These are phyloP conservation scores for Heliconius eleuchia DNA, from an alignment of 1,140 invertebrate species.

Conservation along the genomic window DNA sequence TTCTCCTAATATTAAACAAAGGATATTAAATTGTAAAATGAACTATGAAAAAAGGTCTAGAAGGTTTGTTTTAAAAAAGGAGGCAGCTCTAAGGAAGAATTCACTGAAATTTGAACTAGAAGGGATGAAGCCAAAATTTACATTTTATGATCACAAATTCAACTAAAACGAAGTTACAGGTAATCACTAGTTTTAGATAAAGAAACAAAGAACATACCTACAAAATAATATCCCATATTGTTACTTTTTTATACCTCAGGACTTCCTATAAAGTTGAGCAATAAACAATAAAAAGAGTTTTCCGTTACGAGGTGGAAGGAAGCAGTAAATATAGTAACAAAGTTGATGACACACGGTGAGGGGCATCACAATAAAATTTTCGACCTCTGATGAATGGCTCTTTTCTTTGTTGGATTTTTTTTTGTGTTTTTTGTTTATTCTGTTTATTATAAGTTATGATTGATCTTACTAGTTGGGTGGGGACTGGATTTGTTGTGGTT, in stretches of 20 bases:
- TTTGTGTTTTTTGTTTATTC: not conserved
- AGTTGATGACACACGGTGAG: constrained; percentile 16
- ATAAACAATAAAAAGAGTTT: constrained; percentile 29
- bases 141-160: too few relatives aligned
- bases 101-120: too few relatives aligned
- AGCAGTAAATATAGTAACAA: constrained; percentile 39
- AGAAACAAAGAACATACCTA: not conserved
- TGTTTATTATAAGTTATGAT: constrained; percentile 1
- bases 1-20: too few relatives aligned
- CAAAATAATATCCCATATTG: not conserved
- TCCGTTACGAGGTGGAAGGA: constrained; percentile 36
- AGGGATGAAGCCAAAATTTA: too few relatives aligned
- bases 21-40: too few relatives aligned
- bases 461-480: not conserved
- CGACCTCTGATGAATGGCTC: constrained; percentile 7
- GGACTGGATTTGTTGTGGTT: not conserved
- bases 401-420: not conserved
- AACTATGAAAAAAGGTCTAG: too few relatives aligned
- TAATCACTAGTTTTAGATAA: not conserved
- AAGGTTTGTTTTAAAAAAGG: too few relatives aligned
- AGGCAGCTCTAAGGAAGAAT: too few relatives aligned
- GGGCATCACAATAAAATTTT: constrained; percentile 16
- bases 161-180: not conserved
- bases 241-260: constrained; percentile 6
- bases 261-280: constrained; percentile 9